Conservation (phyloP, 2,888 invertebrate genomes). For the Dolichomitus sp. region DNA sequence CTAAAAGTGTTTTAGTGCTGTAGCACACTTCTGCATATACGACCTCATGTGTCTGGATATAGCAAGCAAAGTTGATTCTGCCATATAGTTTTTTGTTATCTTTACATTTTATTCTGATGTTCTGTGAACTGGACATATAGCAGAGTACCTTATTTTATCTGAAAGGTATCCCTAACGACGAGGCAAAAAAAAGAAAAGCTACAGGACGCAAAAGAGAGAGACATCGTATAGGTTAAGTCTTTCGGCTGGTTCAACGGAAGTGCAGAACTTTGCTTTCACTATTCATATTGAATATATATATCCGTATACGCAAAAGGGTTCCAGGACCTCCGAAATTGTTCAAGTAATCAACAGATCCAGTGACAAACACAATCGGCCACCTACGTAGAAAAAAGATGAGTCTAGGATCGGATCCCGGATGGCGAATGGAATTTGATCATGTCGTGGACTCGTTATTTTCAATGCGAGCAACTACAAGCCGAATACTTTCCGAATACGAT, state of each 20-base stretch:
- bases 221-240: slow-evolving; percentile 23
- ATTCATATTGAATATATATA: too few relatives aligned
- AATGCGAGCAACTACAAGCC: too few relatives aligned
- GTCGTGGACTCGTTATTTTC: too few relatives aligned
- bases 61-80: neutral
- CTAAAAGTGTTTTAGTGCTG: slow-evolving; percentile 26
- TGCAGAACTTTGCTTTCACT: neutral
- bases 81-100: too few relatives aligned
- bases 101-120: neutral
- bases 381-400: neutral
- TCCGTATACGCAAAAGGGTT: neutral
- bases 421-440: too few relatives aligned
- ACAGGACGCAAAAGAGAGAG: neutral
- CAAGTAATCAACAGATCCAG: neutral
- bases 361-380: neutral
- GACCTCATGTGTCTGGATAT: neutral
- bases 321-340: neutral
- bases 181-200: neutral
- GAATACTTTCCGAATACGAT: too few relatives aligned
- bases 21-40: neutral
- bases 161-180: neutral
- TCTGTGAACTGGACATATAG: neutral
- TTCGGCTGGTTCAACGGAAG: slow-evolving; percentile 5
- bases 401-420: neutral
- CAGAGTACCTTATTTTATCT: neutral